Evolutionary conservation across 2,113 vertebrate species (phyloP), one percentile per base, ranked within the genome.

Genomic region (Eclectus roratus): DNA sequence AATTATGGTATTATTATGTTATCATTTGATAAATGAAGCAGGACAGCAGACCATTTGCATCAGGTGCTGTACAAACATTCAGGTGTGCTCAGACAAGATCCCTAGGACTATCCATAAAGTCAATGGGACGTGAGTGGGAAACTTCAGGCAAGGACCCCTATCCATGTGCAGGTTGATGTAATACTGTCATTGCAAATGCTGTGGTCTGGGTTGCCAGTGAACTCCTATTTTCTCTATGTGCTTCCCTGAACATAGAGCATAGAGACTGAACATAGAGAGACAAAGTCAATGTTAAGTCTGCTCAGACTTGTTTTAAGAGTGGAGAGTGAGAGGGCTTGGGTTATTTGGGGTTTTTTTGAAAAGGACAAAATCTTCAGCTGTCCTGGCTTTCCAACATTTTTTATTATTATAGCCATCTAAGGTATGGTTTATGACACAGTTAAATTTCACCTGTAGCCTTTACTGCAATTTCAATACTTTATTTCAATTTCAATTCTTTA

Each of bases 11-110:
- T 82, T 94, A 92, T 88, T 76, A 73, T 43, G 70, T 60, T 87
- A 95, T 94, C 85, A 79, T 92, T 86, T 82, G 73, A 85, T 74
- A 91, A 96, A 91, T 92, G 93, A 91, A 94, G 86, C 77, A 49
- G 73, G 83, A 89, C 0, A 0, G 52, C 4, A 0, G 65, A 31
- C 77, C 24, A 3, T 82, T 86, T 92, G 66, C 1, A 0, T 80
- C 81, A 87, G 85, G 65, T 92, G 61, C 96, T 95, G 52, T 72
- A 24, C 80, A 94, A 95, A 95, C 77, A 89, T 41, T 93, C 27
- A 39, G n/a, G 84, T 92, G 88, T 69, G 73, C 80, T 92, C 80
- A 85, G 65, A 65, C 61, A 69, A 65, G 49, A 70, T 92, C n/a
- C 69, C 0, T 3, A 91, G 92, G 63, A 49, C 69, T 53, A 84